Conservation (phyloP, 2,113 vertebrate genomes). For the Sialia sialis region DNA sequence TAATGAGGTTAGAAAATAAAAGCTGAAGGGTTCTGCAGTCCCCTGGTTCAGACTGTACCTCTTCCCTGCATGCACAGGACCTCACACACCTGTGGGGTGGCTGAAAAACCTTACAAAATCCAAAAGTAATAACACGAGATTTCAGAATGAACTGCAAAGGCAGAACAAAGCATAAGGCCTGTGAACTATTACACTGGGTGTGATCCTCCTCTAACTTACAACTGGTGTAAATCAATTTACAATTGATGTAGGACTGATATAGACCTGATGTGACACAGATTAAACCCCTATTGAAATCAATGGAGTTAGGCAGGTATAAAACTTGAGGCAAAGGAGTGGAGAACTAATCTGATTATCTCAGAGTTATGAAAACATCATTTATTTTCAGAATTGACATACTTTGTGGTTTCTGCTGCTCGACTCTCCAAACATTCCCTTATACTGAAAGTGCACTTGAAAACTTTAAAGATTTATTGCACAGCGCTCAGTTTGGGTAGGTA, state of each 20-base stretch:
- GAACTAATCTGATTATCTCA: conserved; percentile 39
- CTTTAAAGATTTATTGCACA: conserved; percentile 24
- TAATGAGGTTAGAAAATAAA: not conserved
- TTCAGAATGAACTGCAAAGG: not conserved
- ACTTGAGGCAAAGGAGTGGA: conserved; percentile 1
- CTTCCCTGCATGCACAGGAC: not conserved
- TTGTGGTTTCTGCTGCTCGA: conserved; percentile 17
- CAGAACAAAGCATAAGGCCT: not conserved
- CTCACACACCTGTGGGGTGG: not conserved
- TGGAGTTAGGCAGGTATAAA: conserved; percentile 18
- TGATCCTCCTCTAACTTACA: not conserved
- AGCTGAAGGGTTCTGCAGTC: not conserved
- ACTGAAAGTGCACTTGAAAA: not conserved
- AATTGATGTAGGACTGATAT: not conserved
- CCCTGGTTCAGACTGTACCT: not conserved
- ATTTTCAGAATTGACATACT: conserved; percentile 25
- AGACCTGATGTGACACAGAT: not conserved
- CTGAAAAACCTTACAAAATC: not conserved
- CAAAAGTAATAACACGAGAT: not conserved
- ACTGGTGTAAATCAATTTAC: conserved; percentile 13
- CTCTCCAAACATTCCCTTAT: not conserved
- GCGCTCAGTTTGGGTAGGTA: not conserved
- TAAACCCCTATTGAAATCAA: not conserved
- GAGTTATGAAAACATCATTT: conserved; percentile 44
- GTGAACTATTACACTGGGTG: not conserved